A percentile compares a stretch with the other conserved stretches of the same genome.
Evolutionary conservation across 2,113 vertebrate genomes (phyloP).

Genomic region (Alethe castanea): DNA sequence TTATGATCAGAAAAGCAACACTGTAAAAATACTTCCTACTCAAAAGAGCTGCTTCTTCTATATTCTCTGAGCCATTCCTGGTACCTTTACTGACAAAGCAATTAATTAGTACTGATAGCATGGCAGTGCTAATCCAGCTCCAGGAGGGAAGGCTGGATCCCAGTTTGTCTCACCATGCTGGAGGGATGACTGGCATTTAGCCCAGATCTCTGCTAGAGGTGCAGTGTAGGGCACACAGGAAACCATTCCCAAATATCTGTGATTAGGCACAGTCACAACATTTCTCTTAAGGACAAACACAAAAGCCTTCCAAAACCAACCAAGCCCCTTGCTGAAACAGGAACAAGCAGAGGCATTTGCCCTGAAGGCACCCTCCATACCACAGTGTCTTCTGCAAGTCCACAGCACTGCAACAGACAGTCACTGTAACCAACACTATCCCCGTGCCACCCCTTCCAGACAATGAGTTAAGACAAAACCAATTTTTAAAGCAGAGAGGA

Average conservation of each 20-base stretch:
- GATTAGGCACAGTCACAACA: background rate
- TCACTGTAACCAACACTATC: no score
- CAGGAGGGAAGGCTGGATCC: background rate
- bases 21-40: constrained; percentile 16
- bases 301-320: background rate
- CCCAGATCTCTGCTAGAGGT: background rate
- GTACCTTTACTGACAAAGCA: background rate
- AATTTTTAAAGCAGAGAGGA: background rate
- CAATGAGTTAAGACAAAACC: fast-evolving
- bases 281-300: background rate
- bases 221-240: background rate
- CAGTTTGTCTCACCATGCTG: background rate
- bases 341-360: background rate
- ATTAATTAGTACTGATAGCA: background rate
- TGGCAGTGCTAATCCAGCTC: background rate
- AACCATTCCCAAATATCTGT: background rate
- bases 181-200: background rate
- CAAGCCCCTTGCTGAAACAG: background rate
- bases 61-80: background rate
- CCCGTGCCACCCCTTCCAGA: background rate
- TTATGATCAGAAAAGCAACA: background rate
- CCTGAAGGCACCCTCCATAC: background rate
- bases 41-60: background rate
- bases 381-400: background rate
- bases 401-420: background rate